phyloP scores from a whole-genome alignment of 2,113 vertebrate species.

The Lycaon pictus region DNA sequence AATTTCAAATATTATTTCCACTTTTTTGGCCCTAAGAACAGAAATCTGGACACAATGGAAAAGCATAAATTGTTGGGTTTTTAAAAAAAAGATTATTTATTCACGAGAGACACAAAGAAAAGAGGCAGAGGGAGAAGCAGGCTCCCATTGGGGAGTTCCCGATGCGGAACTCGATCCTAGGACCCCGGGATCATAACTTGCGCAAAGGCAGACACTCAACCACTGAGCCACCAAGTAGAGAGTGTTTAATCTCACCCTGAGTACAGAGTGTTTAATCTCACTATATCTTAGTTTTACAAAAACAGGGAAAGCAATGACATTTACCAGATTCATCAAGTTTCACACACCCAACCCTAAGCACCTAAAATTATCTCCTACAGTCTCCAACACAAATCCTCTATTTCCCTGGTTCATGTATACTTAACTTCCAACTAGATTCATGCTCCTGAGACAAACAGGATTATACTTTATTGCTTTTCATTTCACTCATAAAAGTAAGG shows the following conservation, averaged over 20 bases:
- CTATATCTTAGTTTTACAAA: not conserved
- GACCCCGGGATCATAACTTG: no score
- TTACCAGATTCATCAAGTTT: not conserved
- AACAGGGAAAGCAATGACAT: not conserved
- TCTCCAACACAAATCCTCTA: not conserved
- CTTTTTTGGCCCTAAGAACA: slow-evolving; percentile 27
- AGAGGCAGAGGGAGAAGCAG: no score
- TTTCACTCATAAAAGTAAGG: not conserved
- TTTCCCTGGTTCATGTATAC: not conserved
- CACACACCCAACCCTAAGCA: not conserved
- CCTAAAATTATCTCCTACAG: not conserved
- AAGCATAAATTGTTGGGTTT: not conserved
- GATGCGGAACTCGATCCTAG: no score
- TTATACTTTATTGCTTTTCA: slow-evolving; percentile 13
- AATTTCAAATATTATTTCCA: not conserved
- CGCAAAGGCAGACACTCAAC: no score
- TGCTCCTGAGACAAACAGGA: not conserved
- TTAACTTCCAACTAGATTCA: not conserved
- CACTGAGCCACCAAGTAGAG: no score
- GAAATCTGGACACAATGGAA: not conserved
- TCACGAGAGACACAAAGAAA: no score
- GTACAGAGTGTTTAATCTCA: not conserved
- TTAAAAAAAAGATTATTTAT: no score
- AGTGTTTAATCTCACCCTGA: not conserved
- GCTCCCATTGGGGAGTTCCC: no score